Percentiles rank a stretch among this genome's conserved stretches.
These are phyloP conservation scores for Tipula helvola DNA, from an alignment of 2,888 invertebrate species.

Conservation along the genomic window DNA sequence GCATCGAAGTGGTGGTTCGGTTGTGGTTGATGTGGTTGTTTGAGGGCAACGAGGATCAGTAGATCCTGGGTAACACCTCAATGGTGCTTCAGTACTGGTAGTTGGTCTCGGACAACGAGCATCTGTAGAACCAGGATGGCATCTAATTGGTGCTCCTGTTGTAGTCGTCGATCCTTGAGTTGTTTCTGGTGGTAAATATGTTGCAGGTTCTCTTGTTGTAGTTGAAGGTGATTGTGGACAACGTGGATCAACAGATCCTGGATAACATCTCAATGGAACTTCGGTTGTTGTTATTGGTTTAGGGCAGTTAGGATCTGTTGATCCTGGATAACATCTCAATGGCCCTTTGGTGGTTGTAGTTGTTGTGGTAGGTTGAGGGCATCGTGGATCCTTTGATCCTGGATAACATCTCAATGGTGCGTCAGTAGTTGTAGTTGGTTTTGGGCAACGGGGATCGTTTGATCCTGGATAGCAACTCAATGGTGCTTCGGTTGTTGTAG, in stretches of 20 bases:
- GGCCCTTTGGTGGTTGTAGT: slow-evolving; percentile 14
- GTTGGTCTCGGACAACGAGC: slow-evolving; percentile 21
- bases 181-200: slow-evolving; percentile 21
- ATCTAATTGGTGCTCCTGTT: slow-evolving; percentile 21
- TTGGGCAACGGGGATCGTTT: slow-evolving; percentile 25
- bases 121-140: too few species aligned
- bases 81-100: slow-evolving; percentile 13
- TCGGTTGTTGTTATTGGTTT: slow-evolving; percentile 17
- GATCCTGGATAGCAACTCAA: slow-evolving; percentile 27
- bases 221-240: slow-evolving; percentile 30
- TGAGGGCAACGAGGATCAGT: slow-evolving; percentile 19
- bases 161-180: not conserved
- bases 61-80: slow-evolving; percentile 18
- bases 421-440: slow-evolving; percentile 14
- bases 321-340: not conserved
- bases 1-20: slow-evolving; percentile 18
- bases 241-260: slow-evolving; percentile 24
- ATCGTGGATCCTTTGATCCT: slow-evolving; percentile 27
- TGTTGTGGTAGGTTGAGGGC: slow-evolving; percentile 17
- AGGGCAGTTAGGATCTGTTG: not conserved
- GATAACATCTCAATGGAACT: slow-evolving; percentile 22
- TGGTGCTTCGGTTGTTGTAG: not conserved
- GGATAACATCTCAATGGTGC: slow-evolving; percentile 12
- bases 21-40: slow-evolving; percentile 18
- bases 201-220: slow-evolving; percentile 30